Base-by-base conservation (phyloP, 2,113 vertebrate genomes). In the Pteruthius melanotis region DNA sequence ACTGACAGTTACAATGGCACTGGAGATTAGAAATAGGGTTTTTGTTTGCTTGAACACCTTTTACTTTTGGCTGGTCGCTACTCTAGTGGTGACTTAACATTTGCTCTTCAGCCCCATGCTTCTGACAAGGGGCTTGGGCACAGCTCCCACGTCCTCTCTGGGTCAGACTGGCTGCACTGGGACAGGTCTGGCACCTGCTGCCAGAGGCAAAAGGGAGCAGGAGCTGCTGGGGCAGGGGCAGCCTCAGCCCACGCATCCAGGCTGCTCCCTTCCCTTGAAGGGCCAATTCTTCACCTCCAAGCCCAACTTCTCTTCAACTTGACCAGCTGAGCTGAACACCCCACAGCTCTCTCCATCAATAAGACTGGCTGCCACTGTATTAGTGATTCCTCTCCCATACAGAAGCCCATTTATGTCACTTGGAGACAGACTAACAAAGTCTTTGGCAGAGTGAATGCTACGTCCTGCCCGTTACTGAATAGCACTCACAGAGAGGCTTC, bases 381-480 rank as follows among this genome's bases (percentile, higher is more conserved):
- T 60, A 75, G 83, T 18, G 31, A 83, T 60, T 92, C 86, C 86
- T 89, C 47, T 75, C 37, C 75, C 75, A 71, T 13, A 90, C 68
- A 90, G 86, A 90, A 69, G 57, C 83, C 61, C 65, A 53, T 88
- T 90, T 92, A 35, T 84, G 37, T 86, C 72, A 70, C 63, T 61
- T 64, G 80, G 80, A 95, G 69, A 83, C 79, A 90, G 66, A 60
- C 65, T 85, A 86, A 88, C 79, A 84, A 91, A 83, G 89, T 78
- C 90, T 74, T 52, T 42, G 47, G 80, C 26, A 0, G 3, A 80
- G 37, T 13, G 49, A 78, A 82, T 2, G 5, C 72, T 74, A 23
- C 0, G 3, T 70, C 84, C 76, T 87, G 94, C 89, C 57, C 1
- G 2, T 77, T 70, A 84, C 89, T 68, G 78, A 94, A 89, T 7